These are phyloP conservation scores for Anagyrus pseudococci DNA, from an alignment of 2,888 invertebrate genomes.

Conservation along the genomic window DNA sequence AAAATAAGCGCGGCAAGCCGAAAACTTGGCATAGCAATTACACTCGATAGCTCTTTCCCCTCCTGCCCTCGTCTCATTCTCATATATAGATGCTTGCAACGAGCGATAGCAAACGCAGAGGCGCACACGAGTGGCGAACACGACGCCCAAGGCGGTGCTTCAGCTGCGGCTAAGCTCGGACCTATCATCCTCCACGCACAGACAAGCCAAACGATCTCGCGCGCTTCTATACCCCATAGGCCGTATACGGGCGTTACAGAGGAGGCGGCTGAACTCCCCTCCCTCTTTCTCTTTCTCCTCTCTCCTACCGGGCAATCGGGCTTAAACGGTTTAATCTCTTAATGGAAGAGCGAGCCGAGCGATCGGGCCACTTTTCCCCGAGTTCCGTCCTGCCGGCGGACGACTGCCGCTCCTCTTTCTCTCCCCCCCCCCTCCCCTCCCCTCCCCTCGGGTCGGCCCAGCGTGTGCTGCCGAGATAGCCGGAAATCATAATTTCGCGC, in stretches of 20 bases:
- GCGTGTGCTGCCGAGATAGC: slow-evolving; percentile 4
- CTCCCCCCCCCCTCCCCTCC: slow-evolving; percentile 9
- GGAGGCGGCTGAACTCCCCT: too few species aligned
- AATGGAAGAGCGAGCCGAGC: slow-evolving; percentile 37
- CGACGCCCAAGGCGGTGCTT: too few species aligned
- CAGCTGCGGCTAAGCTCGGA: too few species aligned
- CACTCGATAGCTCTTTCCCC: too few species aligned
- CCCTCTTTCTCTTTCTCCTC: too few species aligned
- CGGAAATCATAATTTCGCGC: slow-evolving; percentile 36
- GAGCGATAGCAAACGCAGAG: too few species aligned
- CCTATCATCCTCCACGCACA: background rate
- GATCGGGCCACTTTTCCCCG: slow-evolving; percentile 40
- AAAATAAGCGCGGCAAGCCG: too few species aligned
- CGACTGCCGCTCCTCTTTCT: background rate
- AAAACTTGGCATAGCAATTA: too few species aligned
- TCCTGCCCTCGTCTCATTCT: too few species aligned
- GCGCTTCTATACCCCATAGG: background rate
- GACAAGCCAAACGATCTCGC: background rate
- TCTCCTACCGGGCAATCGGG: slow-evolving; percentile 2
- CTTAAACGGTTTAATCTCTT: slow-evolving; percentile 34
- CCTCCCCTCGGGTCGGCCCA: too few species aligned
- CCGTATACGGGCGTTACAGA: background rate
- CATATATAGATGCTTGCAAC: too few species aligned
- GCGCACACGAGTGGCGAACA: too few species aligned
- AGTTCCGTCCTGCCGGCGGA: slow-evolving; percentile 9